phyloP scores from a whole-genome alignment of 35 echinoderm and acorn worm species.

The Heliocidaris erythrogramma region DNA sequence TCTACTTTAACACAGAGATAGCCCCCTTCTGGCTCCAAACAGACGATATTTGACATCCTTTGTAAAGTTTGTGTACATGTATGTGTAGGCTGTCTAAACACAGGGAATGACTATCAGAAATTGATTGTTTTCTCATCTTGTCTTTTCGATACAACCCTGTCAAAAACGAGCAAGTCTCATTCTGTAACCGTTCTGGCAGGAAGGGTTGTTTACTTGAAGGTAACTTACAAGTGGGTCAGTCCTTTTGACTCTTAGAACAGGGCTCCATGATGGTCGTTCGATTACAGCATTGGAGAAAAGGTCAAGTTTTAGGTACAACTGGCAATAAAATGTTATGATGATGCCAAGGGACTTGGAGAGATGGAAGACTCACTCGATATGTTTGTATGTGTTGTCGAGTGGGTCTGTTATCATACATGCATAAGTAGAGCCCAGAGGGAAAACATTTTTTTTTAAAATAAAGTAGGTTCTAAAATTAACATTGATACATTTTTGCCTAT shows the following conservation, averaged over 20 bases:
- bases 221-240: background rate
- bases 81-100: background rate
- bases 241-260: background rate
- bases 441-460: background rate
- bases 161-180: background rate
- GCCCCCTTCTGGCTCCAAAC: background rate
- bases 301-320: constrained; percentile 10
- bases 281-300: constrained; percentile 4
- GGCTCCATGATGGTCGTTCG: background rate
- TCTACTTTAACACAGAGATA: no score
- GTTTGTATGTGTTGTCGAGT: background rate
- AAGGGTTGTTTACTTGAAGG: background rate
- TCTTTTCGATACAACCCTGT: background rate
- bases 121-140: background rate
- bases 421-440: background rate
- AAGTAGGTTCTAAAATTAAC: background rate
- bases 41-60: background rate
- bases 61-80: background rate
- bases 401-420: background rate
- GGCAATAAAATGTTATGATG: constrained; percentile 12
- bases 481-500: background rate
- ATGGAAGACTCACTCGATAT: background rate
- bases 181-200: background rate
- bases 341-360: background rate
- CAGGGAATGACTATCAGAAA: background rate